A percentile compares a stretch with the other conserved stretches of the same genome.
phyloP scores from a whole-genome alignment of 2,113 vertebrate genomes.

The Mesitornis unicolor region DNA sequence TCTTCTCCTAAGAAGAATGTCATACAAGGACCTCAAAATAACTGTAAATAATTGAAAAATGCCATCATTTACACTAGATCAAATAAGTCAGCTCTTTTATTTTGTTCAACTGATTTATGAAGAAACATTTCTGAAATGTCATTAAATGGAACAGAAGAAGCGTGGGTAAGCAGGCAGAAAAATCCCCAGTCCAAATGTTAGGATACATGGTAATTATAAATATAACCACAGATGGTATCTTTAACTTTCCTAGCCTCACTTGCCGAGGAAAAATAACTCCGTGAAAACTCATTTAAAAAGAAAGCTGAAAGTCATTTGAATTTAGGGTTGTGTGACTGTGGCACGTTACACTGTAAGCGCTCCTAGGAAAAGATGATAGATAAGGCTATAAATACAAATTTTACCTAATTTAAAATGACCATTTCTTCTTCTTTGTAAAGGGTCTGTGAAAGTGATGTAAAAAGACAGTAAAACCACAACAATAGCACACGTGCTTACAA shows the following conservation, averaged over 20 bases:
- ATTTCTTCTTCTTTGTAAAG: background rate
- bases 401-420: background rate
- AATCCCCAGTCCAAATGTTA: constrained; percentile 40
- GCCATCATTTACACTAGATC: background rate
- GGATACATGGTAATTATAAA: constrained; percentile 47
- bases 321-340: background rate
- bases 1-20: background rate
- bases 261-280: constrained; percentile 6
- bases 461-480: background rate
- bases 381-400: background rate
- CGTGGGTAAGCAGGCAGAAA: constrained; percentile 52
- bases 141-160: constrained; percentile 50
- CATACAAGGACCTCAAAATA: background rate
- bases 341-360: background rate
- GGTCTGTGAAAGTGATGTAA: background rate
- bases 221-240: constrained; percentile 52
- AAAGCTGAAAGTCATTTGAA: background rate
- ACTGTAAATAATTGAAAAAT: background rate
- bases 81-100: background rate
- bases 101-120: background rate
- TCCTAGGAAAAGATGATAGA: constrained; percentile 14
- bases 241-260: constrained; percentile 36
- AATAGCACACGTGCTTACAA: background rate
- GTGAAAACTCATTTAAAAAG: background rate
- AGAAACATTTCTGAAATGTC: constrained; percentile 52